Conservation (phyloP, 2,888 invertebrate genomes). For the Pedicia rivosa region DNA sequence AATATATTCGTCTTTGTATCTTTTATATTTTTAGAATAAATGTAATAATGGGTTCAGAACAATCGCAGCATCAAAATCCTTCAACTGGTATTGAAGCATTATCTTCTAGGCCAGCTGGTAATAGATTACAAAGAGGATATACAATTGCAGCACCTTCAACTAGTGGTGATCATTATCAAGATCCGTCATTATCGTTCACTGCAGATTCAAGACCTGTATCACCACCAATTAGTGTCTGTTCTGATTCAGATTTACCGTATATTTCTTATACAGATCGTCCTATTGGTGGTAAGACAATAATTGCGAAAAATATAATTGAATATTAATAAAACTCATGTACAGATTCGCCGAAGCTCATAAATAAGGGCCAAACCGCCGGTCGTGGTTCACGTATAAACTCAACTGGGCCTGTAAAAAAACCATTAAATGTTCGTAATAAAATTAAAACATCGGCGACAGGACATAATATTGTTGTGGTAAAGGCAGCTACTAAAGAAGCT, state of each 20-base stretch:
- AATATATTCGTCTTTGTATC: no score
- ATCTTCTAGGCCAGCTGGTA: background rate
- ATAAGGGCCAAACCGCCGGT: constrained; percentile 25
- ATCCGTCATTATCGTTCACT: constrained; percentile 21
- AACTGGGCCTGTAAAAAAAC: constrained; percentile 8
- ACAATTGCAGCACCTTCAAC: constrained; percentile 33
- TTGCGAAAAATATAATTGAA: constrained; percentile 1
- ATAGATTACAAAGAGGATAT: constrained; percentile 30
- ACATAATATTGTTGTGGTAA: constrained; percentile 73
- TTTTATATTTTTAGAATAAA: no score
- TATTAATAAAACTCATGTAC: background rate
- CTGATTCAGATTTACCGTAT: constrained; percentile 77
- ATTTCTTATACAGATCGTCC: constrained; percentile 83
- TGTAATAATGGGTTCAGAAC: constrained; percentile 44
- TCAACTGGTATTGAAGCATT: background rate
- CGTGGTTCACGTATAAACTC: constrained; percentile 12
- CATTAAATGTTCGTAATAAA: constrained; percentile 25
- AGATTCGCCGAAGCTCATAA: constrained; percentile 72
- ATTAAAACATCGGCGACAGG: constrained; percentile 33
- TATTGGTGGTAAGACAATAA: constrained; percentile 49
- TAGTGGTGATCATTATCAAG: constrained; percentile 17
- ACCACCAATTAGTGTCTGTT: constrained; percentile 77
- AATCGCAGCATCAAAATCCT: constrained; percentile 26
- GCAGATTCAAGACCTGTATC: constrained; percentile 44
- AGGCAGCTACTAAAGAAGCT: constrained; percentile 45